phyloP scores from a whole-genome alignment of 1,140 invertebrate genomes.

The Pseudomyrmex dendroicus region DNA sequence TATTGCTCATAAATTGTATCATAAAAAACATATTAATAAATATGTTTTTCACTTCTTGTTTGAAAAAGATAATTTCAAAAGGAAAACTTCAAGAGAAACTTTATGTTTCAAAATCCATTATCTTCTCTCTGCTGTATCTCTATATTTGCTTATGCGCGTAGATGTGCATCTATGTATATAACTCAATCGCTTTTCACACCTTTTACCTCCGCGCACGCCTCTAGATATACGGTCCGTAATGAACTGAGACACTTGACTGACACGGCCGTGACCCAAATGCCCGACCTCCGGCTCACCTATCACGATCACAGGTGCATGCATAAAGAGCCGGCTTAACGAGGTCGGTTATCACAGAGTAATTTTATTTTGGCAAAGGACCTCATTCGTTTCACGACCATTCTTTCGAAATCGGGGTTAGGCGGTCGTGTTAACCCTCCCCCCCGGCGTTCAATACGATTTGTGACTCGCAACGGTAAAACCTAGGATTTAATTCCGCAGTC shows the following conservation, averaged over 20 bases:
- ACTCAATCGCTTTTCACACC: conserved; percentile 19
- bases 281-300: conserved; percentile 35
- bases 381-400: conserved; percentile 22
- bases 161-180: background rate
- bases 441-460: background rate
- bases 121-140: background rate
- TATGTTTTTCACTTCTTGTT: too few species aligned
- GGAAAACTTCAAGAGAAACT: background rate
- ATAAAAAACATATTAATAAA: background rate
- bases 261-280: conserved; percentile 40
- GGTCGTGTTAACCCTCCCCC: background rate
- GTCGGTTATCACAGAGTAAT: conserved; percentile 28
- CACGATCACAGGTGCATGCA: conserved; percentile 49
- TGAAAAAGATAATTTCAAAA: too few species aligned
- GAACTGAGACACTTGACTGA: conserved; percentile 37
- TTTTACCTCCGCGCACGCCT: conserved; percentile 26
- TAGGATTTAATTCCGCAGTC: background rate
- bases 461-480: conserved; percentile 10
- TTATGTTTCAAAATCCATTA: background rate
- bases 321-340: conserved; percentile 22
- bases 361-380: conserved; percentile 36
- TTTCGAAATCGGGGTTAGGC: conserved; percentile 24
- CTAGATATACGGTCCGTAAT: background rate
- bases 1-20: background rate
- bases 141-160: background rate